phyloP scores from a whole-genome alignment of 2,113 vertebrate species.

The Corvus cornix region DNA sequence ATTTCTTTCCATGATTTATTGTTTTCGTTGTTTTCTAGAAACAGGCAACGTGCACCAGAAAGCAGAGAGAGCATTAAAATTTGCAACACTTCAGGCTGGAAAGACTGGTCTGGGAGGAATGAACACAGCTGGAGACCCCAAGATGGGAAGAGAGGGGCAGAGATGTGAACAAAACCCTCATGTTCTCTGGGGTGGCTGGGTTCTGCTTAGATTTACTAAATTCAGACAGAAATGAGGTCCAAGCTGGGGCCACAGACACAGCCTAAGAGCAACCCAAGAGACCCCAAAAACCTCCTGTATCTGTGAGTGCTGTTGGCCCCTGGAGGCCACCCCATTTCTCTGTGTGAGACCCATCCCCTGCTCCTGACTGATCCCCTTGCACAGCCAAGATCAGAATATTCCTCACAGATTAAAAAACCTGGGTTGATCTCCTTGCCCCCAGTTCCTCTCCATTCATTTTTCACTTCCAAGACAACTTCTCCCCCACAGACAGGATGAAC shows the following conservation, averaged over 20 bases:
- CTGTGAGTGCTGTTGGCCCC: neutral
- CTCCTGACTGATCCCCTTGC: neutral
- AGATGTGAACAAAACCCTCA: neutral
- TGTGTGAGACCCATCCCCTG: neutral
- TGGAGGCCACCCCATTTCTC: rapidly evolving
- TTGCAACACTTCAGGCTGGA: neutral
- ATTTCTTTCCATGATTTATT: neutral
- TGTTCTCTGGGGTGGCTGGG: neutral
- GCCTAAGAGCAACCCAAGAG: neutral
- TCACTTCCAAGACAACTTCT: neutral
- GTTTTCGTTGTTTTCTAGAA: neutral
- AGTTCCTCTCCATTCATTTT: neutral
- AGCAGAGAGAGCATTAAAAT: neutral
- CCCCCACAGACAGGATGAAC: neutral
- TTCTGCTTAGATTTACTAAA: neutral
- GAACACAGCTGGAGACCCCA: neutral
- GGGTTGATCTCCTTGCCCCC: neutral
- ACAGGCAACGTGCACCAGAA: neutral
- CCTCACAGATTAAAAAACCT: neutral
- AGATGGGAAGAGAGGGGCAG: neutral
- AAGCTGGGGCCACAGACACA: neutral
- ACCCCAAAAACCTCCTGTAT: neutral
- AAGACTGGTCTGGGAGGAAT: neutral
- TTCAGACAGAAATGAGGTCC: neutral
- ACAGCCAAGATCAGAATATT: neutral